Evolutionary conservation across 2,113 vertebrate genomes (phyloP), one percentile per base, ranked within the genome.

Genomic region (Catharus minimus): DNA sequence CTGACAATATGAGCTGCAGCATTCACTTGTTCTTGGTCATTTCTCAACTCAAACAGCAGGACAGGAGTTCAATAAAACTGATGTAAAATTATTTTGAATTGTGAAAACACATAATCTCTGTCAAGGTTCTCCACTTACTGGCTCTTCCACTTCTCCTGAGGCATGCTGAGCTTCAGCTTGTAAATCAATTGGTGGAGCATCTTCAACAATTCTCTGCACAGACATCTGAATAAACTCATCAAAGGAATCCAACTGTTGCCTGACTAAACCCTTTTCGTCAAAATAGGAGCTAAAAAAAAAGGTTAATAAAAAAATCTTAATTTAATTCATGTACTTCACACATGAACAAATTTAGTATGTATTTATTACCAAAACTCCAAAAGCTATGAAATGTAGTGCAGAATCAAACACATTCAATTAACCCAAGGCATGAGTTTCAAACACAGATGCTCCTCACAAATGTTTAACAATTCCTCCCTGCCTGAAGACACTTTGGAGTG

Each of bases 221-320:
- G 99, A 99, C 99, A 99, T 99, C 97, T 99, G 99, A 96, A 99
- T 99, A 94, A 99, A 99, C 94, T 99, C 99, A 95, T 99, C 99
- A 27, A 99, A 99, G 9, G 99, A 99, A 96, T 99, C 99, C 97
- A 99, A 73, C 94, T 99, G 99, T 82, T 99, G 99, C 46, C 99
- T 98, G 49, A 99, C 99, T 96, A 99, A 97, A 50, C 99, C 99
- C 86, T 99, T 99, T 96, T 99, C 99, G 33, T 99, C 99, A 98
- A 99, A 99, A 88, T 99, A 99, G 38, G 99, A 99, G 93, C 99
- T 99, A 85, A 49, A 62, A 83, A 90, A 43, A 75, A 65, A 19
- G 3, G 10, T 67, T 56, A 79, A 33, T 10, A 47, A 41, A 15
- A 61, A 30, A 30, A 46, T 18, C 26, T 64, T 23, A 50, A 71